Conservation (phyloP, 1,140 invertebrate species). For the Ceratina australensis region DNA sequence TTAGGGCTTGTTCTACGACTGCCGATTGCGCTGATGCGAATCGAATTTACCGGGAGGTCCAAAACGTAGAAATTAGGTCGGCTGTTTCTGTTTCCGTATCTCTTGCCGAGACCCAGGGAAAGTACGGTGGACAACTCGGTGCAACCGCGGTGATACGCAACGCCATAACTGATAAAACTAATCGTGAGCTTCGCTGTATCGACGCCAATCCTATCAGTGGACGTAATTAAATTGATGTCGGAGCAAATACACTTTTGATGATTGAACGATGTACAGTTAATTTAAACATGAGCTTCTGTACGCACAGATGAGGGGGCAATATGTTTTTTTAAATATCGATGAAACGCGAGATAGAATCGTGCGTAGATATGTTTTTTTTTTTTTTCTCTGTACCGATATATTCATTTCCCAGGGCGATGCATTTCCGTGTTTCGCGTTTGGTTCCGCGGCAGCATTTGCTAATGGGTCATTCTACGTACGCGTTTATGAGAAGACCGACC, state of each 20-base stretch:
- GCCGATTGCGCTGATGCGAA: conserved; percentile 65
- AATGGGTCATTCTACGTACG: conserved; percentile 15
- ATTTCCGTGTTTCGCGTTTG: not conserved
- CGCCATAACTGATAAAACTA: too few relatives aligned
- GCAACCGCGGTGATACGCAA: too few relatives aligned
- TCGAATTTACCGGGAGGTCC: conserved; percentile 39
- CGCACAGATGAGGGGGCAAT: too few relatives aligned
- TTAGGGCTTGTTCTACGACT: conserved; percentile 75
- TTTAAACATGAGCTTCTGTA: too few relatives aligned
- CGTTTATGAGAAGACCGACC: conserved; percentile 6
- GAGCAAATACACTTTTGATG: too few relatives aligned
- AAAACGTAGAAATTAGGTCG: conserved; percentile 24
- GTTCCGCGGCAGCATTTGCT: conserved; percentile 13
- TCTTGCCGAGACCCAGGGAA: too few relatives aligned
- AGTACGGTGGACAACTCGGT: too few relatives aligned
- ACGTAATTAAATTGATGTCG: not conserved
- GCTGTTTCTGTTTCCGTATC: not conserved
- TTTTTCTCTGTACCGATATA: not conserved
- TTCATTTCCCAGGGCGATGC: not conserved
- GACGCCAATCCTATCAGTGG: not conserved
- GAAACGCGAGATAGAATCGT: too few relatives aligned
- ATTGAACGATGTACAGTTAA: too few relatives aligned
- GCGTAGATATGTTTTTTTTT: not conserved
- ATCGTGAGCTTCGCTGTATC: not conserved
- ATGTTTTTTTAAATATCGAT: too few relatives aligned